Conservation (phyloP, 2,113 vertebrate species). For the Platichthys stellatus region DNA sequence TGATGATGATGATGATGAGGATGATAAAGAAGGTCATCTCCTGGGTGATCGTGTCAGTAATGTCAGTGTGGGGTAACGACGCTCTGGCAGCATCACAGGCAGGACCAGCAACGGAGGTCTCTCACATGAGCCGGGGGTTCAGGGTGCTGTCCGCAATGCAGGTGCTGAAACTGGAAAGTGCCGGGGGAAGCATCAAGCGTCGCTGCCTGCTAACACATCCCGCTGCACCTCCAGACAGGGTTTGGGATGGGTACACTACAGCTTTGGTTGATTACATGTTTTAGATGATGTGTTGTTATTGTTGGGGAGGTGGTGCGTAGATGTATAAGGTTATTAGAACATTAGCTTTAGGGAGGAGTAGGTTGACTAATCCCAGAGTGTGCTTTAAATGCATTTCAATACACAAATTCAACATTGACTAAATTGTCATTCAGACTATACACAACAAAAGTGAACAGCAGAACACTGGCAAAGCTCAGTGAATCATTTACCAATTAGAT, state of each 20-base stretch:
- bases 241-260: neutral
- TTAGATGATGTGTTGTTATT: neutral
- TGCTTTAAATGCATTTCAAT: no score
- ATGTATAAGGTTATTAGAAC: neutral
- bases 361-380: neutral
- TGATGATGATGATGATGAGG: constrained; percentile 1
- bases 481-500: neutral
- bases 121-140: constrained; percentile 8
- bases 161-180: constrained; percentile 76
- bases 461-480: neutral
- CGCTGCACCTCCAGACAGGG: neutral
- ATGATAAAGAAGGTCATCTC: constrained; percentile 3
- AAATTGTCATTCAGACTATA: neutral
- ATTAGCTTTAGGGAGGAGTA: neutral
- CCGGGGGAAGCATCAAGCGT: constrained; percentile 27
- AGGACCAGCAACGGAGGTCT: constrained; percentile 11
- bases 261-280: neutral
- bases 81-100: neutral
- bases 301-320: neutral
- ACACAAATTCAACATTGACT: neutral
- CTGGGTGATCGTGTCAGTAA: neutral
- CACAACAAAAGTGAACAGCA: neutral
- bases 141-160: constrained; percentile 85
- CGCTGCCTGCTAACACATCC: constrained; percentile 1
- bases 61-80: neutral